phyloP scores from a whole-genome alignment of 2,797 vertebrate species.

The Morus bassanus region DNA sequence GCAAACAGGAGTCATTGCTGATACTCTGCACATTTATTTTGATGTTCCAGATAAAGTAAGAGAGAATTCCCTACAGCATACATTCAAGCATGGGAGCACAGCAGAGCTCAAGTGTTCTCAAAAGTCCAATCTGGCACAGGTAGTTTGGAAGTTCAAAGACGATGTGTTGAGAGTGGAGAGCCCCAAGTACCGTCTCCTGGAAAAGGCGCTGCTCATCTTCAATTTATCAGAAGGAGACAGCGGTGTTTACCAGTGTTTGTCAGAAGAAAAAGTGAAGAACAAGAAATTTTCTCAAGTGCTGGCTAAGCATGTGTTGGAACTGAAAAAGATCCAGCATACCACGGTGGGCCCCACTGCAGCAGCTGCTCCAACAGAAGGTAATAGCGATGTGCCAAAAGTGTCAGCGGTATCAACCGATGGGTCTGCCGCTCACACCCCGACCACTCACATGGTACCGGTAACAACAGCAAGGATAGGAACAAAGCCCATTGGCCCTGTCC shows the following conservation, averaged over 20 bases:
- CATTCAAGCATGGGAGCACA: conserved; percentile 87
- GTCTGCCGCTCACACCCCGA: conserved; percentile 69
- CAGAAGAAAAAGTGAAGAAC: conserved; percentile 82
- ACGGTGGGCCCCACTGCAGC: neutral
- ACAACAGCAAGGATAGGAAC: conserved; percentile 73
- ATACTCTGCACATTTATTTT: conserved; percentile 78
- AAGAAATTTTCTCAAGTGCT: conserved; percentile 86
- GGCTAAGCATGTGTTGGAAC: conserved; percentile 81
- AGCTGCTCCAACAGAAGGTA: conserved; percentile 77
- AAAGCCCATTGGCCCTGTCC: conserved; percentile 19
- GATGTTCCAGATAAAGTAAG: conserved; percentile 80
- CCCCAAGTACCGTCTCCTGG: conserved; percentile 87
- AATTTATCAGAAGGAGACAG: conserved; percentile 87
- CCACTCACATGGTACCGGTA: conserved; percentile 66
- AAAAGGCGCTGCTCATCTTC: conserved; percentile 88
- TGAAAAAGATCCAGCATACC: conserved; percentile 73
- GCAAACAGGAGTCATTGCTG: conserved; percentile 52
- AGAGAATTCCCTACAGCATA: conserved; percentile 75
- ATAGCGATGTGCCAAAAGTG: conserved; percentile 67
- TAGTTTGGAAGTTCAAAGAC: conserved; percentile 87
- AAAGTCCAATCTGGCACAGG: conserved; percentile 88
- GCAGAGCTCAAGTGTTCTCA: conserved; percentile 88
- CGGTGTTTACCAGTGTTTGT: conserved; percentile 90
- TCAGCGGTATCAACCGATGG: conserved; percentile 67
- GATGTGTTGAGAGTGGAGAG: conserved; percentile 80